Percentiles rank a stretch among this genome's conserved stretches.
Evolutionary conservation across 2,888 invertebrate genomes (phyloP).

Genomic region (Apantesis nais): DNA sequence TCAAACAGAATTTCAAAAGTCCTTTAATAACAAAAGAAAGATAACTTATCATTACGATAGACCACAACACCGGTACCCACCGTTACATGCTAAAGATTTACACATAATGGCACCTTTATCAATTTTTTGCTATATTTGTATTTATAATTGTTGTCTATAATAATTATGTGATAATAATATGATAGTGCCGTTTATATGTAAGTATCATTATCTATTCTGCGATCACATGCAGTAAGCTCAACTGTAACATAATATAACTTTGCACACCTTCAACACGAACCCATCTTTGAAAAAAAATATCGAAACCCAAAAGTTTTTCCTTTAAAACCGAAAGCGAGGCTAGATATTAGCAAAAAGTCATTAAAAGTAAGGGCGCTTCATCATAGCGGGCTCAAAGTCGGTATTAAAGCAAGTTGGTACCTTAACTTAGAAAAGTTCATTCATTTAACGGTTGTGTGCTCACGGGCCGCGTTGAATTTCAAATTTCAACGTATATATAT

Average conservation of each 20-base stretch:
- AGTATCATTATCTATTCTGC: neutral
- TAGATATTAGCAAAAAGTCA: conserved; percentile 85
- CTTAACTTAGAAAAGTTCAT: conserved; percentile 84
- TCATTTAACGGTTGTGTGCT: conserved; percentile 83
- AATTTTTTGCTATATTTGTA: too few species aligned
- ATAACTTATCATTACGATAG: too few species aligned
- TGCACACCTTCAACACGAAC: conserved; percentile 24
- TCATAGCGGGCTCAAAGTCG: conserved; percentile 80
- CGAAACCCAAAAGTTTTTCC: conserved; percentile 61
- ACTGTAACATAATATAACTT: conserved; percentile 24
- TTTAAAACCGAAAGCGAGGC: conserved; percentile 63
- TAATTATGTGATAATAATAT: too few species aligned
- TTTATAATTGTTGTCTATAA: too few species aligned
- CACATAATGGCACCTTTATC: too few species aligned
- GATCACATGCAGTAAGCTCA: conserved; percentile 4
- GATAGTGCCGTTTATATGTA: neutral
- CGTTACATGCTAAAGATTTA: too few species aligned
- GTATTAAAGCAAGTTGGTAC: conserved; percentile 75
- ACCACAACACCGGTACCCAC: too few species aligned
- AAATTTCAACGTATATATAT: conserved; percentile 64
- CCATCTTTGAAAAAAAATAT: conserved; percentile 38
- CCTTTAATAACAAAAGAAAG: too few species aligned
- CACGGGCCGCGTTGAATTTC: conserved; percentile 70
- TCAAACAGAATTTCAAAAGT: too few species aligned
- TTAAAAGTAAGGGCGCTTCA: conserved; percentile 84